Evolutionary conservation across 1,140 invertebrate species (phyloP), one percentile per base, ranked within the genome.

Genomic region (Drusus annulatus): DNA sequence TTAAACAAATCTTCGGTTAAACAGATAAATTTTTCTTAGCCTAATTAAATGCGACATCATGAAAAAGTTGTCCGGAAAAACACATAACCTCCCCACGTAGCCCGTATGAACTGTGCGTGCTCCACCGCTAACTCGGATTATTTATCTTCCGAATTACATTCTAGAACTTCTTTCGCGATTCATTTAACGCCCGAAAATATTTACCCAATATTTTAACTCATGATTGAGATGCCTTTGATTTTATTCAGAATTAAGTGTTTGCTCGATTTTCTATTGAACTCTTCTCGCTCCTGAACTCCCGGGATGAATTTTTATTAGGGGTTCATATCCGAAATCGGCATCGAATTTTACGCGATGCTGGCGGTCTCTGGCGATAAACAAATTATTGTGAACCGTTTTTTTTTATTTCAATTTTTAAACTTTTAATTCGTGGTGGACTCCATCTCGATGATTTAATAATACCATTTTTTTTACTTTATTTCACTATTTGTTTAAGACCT

Each of bases 101-200:
- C 65, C 65, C 65, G 31, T 69, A 69, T 69, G 65, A 69, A 13
- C 8, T 69, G 60, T 28, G 60, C 23, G 19, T 69, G 31, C 23
- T 69, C n/a, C 36, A 45, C 36, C 36, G n/a, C 65, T 36, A 50
- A 10, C 52, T 76, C 23, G 73, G n/a, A 65, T 63, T 79, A 82
- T 84, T 83, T 82, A 84, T 80, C 81, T 84, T 80, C 45, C 76
- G 69, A 82, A 82, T 84, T 79, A 79, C 80, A 77, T 76, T 75
- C 36, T 50, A 75, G 19, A 83, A 80, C 65, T 81, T 84, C 78
- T 83, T 83, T 81, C 68, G 63, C 78, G 81, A 79, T 79, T 82
- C 78, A 80, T 83, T 80, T 73, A 80, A 76, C 79, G 77, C 60
- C 77, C n/a, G 71, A 84, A 75, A 82, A 81, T 52, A 78, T 84